Evolutionary conservation across 2,888 invertebrate species (phyloP).

Genomic region (Dugesia japonica): DNA sequence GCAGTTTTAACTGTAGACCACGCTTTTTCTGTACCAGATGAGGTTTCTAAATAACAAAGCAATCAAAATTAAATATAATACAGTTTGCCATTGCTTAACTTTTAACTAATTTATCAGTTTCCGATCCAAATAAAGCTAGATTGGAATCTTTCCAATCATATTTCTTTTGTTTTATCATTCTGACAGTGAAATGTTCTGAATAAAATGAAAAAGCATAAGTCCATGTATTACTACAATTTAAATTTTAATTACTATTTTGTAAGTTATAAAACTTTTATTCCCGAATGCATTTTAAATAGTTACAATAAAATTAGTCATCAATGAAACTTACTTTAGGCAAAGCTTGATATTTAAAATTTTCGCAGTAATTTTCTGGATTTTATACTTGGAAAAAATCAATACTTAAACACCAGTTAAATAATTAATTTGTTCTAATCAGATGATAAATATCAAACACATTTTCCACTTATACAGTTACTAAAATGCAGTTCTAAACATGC

Average conservation of each 20-base stretch:
- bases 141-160: constrained; percentile 35
- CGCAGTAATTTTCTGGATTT: no score
- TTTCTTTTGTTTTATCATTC: constrained; percentile 33
- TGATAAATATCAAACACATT: neutral
- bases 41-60: constrained; percentile 17
- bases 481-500: no score
- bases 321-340: no score
- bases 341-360: no score
- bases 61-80: neutral
- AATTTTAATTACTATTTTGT: no score
- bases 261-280: no score
- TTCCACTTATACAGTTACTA: neutral
- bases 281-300: no score
- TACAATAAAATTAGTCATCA: no score
- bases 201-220: no score
- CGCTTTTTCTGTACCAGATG: constrained; percentile 33
- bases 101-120: constrained; percentile 32
- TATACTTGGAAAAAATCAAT: no score
- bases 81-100: neutral
- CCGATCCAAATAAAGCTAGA: constrained; percentile 33
- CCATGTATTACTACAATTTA: no score
- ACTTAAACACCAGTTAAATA: neutral
- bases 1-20: constrained; percentile 21
- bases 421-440: neutral
- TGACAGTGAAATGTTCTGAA: neutral